Percentiles rank a stretch among this genome's conserved stretches.
Evolutionary conservation across 2,888 invertebrate species (phyloP).

Genomic region (Melanostoma mellinum): DNA sequence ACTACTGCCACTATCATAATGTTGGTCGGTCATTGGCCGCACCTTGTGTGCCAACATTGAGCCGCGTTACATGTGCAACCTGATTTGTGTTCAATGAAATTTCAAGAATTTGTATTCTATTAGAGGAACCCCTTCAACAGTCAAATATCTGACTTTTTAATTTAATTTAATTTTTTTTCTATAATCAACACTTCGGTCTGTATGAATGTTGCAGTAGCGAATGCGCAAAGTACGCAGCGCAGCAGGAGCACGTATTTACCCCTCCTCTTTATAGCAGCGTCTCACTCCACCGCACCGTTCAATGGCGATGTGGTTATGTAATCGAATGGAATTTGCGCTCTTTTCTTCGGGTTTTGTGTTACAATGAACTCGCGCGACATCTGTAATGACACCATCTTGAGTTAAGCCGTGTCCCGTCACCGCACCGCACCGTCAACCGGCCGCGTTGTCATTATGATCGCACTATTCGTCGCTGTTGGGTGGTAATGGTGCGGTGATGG

Average conservation of each 20-base stretch:
- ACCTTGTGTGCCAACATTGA: constrained; percentile 74
- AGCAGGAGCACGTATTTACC: constrained; percentile 54
- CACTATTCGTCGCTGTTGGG: constrained; percentile 1
- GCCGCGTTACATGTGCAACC: constrained; percentile 70
- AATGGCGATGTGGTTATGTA: constrained; percentile 57
- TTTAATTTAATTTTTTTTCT: neutral
- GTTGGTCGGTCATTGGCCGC: constrained; percentile 74
- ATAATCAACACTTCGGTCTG: constrained; percentile 34
- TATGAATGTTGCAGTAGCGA: constrained; percentile 15
- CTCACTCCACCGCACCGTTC: neutral
- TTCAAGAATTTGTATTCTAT: constrained; percentile 72
- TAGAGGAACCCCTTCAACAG: constrained; percentile 55
- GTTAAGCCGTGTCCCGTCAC: neutral
- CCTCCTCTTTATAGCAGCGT: constrained; percentile 14
- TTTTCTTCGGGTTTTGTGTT: constrained; percentile 64
- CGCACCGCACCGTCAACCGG: neutral
- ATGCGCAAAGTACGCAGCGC: constrained; percentile 10
- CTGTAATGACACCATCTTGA: constrained; percentile 55
- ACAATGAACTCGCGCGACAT: constrained; percentile 71
- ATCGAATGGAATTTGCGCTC: constrained; percentile 68
- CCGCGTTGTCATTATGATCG: constrained; percentile 25
- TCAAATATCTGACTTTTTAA: constrained; percentile 50
- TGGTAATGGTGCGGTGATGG: neutral
- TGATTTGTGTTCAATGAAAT: constrained; percentile 70
- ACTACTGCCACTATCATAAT: constrained; percentile 42